Base-by-base conservation (phyloP, 1,140 invertebrate genomes). In the Hyles vespertilio region DNA sequence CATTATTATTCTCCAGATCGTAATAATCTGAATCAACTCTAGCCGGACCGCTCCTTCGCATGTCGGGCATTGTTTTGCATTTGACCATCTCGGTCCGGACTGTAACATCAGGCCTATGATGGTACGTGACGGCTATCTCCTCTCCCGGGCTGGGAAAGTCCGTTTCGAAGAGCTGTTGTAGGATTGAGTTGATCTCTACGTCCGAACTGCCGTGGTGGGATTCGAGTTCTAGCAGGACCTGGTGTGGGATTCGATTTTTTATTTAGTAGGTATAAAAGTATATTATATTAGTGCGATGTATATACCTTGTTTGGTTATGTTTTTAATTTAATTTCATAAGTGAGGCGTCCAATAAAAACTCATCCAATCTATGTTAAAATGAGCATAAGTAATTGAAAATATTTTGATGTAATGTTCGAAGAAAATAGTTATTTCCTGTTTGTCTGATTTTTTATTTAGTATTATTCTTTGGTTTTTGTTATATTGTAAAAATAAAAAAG, bases 221-320 rank as follows among this genome's bases (percentile, higher is more conserved):
- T 81, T 94, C 93, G 32, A 95, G 87, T 81, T 94, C 93, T 76
- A 91, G 82, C 22, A 96, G 78, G 5, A 95, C 87, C 91, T 94
- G 70, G 11, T 6, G n/a, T 33, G 6, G 33, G 55, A 51, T 9
- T 10, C 12, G 44, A 10, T 10, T 8, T n/a, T 3, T 40, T 22
- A 22, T 22, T 22, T 22, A 22, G 22, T 22, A 22, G 22, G 22
- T 22, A 22, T 22, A 22, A 2, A 2, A 22, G 22, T 22, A 22
- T 22, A 22, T 22, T 22, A 22, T 22, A 22, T 22, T 22, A 22
- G 22, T n/a, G n/a, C n/a, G n/a, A n/a, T n/a, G n/a, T n/a, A n/a
- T n/a, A n/a, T n/a, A n/a, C n/a, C n/a, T n/a, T n/a, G n/a, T n/a
- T n/a, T n/a, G n/a, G n/a, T n/a, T n/a, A n/a, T n/a, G 22, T 22